Base-by-base conservation (phyloP, 2,888 invertebrate species). In the Philereme transversata region DNA sequence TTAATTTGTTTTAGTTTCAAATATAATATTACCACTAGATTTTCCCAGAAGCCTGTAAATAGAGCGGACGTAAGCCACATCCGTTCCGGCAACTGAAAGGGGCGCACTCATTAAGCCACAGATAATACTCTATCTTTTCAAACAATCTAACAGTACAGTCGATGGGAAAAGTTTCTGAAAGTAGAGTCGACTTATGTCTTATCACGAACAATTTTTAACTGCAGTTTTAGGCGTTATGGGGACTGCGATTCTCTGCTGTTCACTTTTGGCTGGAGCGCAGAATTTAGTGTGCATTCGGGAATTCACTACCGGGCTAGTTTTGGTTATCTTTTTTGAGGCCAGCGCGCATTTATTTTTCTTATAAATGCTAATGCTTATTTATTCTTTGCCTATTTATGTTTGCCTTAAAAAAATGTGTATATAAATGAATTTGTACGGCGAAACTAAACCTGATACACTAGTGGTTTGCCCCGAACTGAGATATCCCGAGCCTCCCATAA, bases 21-120 rank as follows among this genome's bases (percentile, higher is more conserved):
- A n/a, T 34, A n/a, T 35, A 5, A 33, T 46, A 45, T 22, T 11
- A 53, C 48, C 55, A 55, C 60, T 60, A 49, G 45, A 65, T 68
- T 67, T 81, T 79, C 79, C 75, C 67, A 68, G 76, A 83, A 83
- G 71, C 55, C 68, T 77, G 74, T 75, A 77, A 74, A 70, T 70
- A 74, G 67, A 68, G 66, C 69, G 65, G 72, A 62, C 60, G 68
- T 73, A 73, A 71, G 70, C 73, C 61, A 66, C 59, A 54, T 55
- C 63, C 60, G 74, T 80, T 79, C 79, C 79, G 81, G 76, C 49
- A 58, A 53, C 64, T 74, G 65, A 71, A 76, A 75, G 69, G 69
- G 68, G 68, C 61, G 56, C 51, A 60, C 74, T 85, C 82, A 83
- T 86, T 84, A 86, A 73, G 64, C 69, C 67, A 69, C 47, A 56